These are phyloP conservation scores for Apocrypta bakeri DNA, from an alignment of 1,140 invertebrate species.

Conservation along the genomic window DNA sequence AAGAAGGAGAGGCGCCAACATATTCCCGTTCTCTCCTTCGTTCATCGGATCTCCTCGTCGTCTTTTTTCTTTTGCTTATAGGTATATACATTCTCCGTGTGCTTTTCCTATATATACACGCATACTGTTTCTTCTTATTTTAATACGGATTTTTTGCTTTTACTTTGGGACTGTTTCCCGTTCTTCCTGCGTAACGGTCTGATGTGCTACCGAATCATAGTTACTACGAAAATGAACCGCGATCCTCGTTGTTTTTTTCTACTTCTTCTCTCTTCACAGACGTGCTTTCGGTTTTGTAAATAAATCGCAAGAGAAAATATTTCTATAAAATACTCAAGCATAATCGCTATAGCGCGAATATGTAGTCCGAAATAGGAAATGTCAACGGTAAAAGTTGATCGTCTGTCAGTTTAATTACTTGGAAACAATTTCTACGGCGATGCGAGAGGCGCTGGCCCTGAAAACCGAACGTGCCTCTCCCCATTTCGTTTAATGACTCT, in stretches of 20 bases:
- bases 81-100: too few species aligned
- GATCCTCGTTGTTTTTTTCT: constrained; percentile 50
- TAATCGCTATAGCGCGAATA: too few species aligned
- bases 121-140: background rate
- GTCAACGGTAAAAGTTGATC: constrained; percentile 71
- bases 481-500: constrained; percentile 42
- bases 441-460: constrained; percentile 13
- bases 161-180: constrained; percentile 19
- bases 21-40: constrained; percentile 38
- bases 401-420: constrained; percentile 72
- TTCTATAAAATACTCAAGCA: too few species aligned
- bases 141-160: constrained; percentile 10
- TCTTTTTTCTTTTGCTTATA: constrained; percentile 5
- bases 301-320: too few species aligned
- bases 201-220: too few species aligned
- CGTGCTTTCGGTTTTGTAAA: too few species aligned
- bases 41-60: background rate
- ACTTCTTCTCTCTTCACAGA: background rate
- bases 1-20: constrained; percentile 44
- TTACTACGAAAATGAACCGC: constrained; percentile 50
- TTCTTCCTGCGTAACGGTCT: constrained; percentile 34
- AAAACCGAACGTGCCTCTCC: constrained; percentile 18
- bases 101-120: background rate
- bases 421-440: constrained; percentile 68
- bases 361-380: constrained; percentile 51